Evolutionary conservation across 2,888 invertebrate species (phyloP), one percentile per base, ranked within the genome.

Genomic region (Athalia circularis): DNA sequence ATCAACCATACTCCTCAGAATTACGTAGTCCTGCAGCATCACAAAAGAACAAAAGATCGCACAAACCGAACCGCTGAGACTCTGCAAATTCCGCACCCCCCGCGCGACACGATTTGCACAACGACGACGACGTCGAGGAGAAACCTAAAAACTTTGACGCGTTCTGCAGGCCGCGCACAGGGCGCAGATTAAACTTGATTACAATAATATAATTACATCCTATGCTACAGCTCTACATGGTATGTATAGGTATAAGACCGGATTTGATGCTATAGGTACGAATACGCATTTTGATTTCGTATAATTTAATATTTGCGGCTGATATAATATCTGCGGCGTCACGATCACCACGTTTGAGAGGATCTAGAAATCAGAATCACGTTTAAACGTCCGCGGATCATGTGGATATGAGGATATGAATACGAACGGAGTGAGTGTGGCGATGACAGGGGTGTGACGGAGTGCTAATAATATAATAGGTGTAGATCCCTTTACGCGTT

Each of bases 381-480:
- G 29, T 72, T 72, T 29, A 29, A 29, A 29, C 8, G 62, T 75
- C 50, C 54, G 29, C 52, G 52, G 59, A 74, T 59, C 59, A 43
- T 50, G 59, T 61, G 52, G 74, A 74, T 64, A 50, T 47, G 48
- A 15, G 75, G 62, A 75, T 74, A 65, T 79, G 76, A 77, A 45
- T 78, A 77, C 80, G 64, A 43, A 59, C 81, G 80, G 83, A 79
- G 79, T 79, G 77, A 79, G 79, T 81, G 79, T 87, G 87, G 82
- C 79, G 81, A 81, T 87, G 86, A 87, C 86, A 86, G 86, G 83
- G 80, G 72, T 82, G 83, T 87, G 86, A 87, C 87, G 84, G 82
- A 87, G 86, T 87, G 86, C 86, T 87, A 85, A 87, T 87, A 86
- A 86, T 87, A 85, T 84, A 86, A 85, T 85, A 80, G 84, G 82